Conservation (phyloP, 2,797 vertebrate genomes). For the Podarcis siculus region DNA sequence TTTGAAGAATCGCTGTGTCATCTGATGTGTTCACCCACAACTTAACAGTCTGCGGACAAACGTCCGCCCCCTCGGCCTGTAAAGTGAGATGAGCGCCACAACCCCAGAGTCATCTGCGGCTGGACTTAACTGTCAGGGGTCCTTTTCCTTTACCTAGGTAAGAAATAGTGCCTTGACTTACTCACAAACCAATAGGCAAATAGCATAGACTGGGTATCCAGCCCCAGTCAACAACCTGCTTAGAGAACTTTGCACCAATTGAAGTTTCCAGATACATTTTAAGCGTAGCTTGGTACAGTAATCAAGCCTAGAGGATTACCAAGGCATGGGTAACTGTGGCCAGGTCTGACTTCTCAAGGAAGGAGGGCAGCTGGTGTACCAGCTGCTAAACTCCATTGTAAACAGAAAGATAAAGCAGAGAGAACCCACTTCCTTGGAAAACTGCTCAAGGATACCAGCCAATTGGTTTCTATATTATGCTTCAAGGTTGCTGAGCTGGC, state of each 20-base stretch:
- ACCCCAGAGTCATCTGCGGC: no score
- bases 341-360: neutral
- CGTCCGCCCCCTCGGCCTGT: accelerated
- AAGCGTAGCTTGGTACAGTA: neutral
- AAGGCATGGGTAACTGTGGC: neutral
- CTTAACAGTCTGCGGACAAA: no score
- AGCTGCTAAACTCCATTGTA: neutral
- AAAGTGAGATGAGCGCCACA: no score
- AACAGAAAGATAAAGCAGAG: neutral
- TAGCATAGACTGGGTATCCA: neutral
- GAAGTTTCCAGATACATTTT: neutral
- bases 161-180: neutral
- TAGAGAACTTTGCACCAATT: neutral
- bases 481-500: constrained; percentile 36
- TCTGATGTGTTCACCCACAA: no score
- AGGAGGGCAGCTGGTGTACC: neutral
- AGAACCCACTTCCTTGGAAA: neutral
- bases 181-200: neutral
- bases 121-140: no score
- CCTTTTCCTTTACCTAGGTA: no score
- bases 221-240: neutral
- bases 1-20: no score
- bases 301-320: neutral
- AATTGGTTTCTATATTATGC: constrained; percentile 38
- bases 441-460: constrained; percentile 10